Percentiles rank a stretch among this genome's conserved stretches.
Conservation (phyloP, 2,113 vertebrate species). For the Promerops cafer region DNA sequence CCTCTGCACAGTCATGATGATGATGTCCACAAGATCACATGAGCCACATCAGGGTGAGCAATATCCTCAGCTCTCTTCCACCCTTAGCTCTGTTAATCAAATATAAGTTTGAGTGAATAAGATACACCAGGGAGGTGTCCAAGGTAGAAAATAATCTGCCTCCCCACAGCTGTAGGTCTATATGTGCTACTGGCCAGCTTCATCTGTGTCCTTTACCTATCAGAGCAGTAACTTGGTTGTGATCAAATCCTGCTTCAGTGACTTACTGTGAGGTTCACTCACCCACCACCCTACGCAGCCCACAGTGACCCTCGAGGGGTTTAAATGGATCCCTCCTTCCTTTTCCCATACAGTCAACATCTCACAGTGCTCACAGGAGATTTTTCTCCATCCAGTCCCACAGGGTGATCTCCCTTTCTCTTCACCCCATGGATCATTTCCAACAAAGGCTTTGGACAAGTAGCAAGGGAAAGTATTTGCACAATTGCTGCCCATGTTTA, state of each 20-base stretch:
- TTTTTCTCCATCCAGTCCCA: not conserved
- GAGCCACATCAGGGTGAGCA: not conserved
- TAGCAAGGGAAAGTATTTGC: not conserved
- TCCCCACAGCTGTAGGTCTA: not conserved
- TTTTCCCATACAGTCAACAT: not conserved
- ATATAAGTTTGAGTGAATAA: not conserved
- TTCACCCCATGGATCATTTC: fast-evolving
- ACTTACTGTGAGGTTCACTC: not conserved
- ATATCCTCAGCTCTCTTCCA: not conserved
- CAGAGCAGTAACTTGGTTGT: not conserved
- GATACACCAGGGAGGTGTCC: not conserved
- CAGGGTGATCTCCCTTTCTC: not conserved
- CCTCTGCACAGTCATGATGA: not conserved
- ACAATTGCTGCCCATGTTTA: not conserved
- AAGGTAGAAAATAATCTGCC: not conserved
- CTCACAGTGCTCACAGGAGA: not conserved
- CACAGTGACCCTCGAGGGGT: fast-evolving
- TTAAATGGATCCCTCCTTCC: not conserved
- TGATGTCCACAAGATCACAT: not conserved
- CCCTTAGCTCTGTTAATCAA: not conserved
- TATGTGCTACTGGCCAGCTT: not conserved
- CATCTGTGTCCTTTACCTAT: not conserved
- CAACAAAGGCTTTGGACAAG: not conserved
- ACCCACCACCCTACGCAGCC: not conserved
- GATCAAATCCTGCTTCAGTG: not conserved